These are phyloP conservation scores for Dipus sagitta DNA, from an alignment of 2,797 vertebrate species.

Conservation along the genomic window DNA sequence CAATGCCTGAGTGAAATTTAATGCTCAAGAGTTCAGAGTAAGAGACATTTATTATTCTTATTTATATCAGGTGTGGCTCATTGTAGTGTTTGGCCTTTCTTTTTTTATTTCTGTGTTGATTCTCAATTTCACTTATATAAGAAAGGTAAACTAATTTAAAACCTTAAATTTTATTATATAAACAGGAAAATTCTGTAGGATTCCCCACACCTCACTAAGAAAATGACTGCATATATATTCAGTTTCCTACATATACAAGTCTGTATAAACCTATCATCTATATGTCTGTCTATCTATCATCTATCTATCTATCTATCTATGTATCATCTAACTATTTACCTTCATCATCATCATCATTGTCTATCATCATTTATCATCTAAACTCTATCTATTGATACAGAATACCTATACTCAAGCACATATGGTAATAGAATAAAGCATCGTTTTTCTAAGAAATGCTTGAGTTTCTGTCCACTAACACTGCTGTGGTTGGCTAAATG, in stretches of 20 bases:
- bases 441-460: too few species aligned
- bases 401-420: not conserved
- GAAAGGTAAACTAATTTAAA: conserved; percentile 1
- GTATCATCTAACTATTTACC: too few species aligned
- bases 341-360: too few species aligned
- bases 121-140: not conserved
- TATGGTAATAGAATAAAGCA: too few species aligned
- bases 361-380: too few species aligned
- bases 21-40: not conserved
- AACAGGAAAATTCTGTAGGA: not conserved
- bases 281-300: too few species aligned
- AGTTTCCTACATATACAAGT: not conserved
- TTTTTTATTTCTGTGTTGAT: not conserved
- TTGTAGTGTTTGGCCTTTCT: not conserved
- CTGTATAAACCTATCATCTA: not conserved
- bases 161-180: not conserved
- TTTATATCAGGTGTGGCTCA: not conserved
- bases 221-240: not conserved
- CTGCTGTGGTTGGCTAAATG: not conserved
- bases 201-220: not conserved
- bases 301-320: too few species aligned
- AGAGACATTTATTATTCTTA: not conserved
- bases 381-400: not conserved
- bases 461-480: too few species aligned
- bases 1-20: conserved; percentile 5